A percentile compares a stretch with the other conserved stretches of the same genome.
phyloP scores from a whole-genome alignment of 2,797 vertebrate genomes.

The Spheniscus humboldti region DNA sequence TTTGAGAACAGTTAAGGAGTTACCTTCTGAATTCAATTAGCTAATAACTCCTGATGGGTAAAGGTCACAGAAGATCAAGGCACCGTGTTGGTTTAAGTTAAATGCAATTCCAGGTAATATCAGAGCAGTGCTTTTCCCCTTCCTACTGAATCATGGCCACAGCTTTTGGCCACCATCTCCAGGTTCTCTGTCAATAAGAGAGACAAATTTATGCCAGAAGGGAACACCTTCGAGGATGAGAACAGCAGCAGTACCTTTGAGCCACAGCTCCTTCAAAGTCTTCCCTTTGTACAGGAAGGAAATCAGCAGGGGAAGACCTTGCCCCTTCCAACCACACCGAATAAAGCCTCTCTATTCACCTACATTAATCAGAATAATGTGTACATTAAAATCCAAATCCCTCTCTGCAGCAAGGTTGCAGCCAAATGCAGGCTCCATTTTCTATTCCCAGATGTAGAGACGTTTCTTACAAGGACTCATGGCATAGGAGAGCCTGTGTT shows the following conservation, averaged over 20 bases:
- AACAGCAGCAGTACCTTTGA: neutral
- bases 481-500: neutral
- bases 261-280: neutral
- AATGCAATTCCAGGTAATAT: constrained; percentile 8
- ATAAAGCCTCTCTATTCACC: neutral
- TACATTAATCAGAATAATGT: neutral
- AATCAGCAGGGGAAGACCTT: neutral
- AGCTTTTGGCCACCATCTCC: neutral
- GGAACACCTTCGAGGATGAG: neutral
- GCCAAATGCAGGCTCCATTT: neutral
- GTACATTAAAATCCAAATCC: neutral
- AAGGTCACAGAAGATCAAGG: constrained; percentile 42
- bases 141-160: neutral
- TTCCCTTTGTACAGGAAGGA: neutral
- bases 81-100: neutral
- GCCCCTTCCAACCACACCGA: neutral
- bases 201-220: neutral
- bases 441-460: neutral
- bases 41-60: constrained; percentile 46
- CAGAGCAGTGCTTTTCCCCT: neutral
- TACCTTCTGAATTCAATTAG: constrained; percentile 63
- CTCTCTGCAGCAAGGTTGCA: neutral
- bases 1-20: constrained; percentile 61
- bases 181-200: neutral
- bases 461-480: neutral